Conservation (phyloP, 2,888 invertebrate species). For the Margaritifera margaritifera region DNA sequence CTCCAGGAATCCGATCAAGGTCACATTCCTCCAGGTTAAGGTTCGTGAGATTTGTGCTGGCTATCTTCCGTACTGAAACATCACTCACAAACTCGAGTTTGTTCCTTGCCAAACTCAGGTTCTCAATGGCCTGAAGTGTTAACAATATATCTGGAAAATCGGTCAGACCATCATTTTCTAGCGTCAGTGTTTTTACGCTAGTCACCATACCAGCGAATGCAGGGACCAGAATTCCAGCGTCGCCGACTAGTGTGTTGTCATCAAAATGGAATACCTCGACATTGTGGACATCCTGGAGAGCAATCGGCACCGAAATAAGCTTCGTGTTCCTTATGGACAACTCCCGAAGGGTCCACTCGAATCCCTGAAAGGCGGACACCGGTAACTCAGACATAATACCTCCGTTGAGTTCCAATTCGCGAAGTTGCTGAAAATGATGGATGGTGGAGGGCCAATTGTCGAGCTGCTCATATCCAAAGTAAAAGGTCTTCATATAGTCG, state of each 20-base stretch:
- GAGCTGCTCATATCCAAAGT: slow-evolving; percentile 32
- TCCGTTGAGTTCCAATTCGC: slow-evolving; percentile 31
- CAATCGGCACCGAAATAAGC: too few relatives aligned
- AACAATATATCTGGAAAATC: slow-evolving; percentile 35
- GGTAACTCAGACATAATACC: slow-evolving; percentile 28
- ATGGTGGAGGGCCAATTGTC: slow-evolving; percentile 34
- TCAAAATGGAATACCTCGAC: slow-evolving; percentile 38
- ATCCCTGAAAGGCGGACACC: too few relatives aligned
- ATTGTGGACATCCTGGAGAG: slow-evolving; percentile 29
- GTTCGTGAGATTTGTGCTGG: slow-evolving; percentile 32
- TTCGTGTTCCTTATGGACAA: too few relatives aligned
- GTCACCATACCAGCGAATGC: slow-evolving; percentile 33
- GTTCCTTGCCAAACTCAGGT: slow-evolving; percentile 32
- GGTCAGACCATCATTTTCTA: too few relatives aligned
- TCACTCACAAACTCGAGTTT: too few relatives aligned
- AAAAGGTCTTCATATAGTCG: slow-evolving; percentile 31
- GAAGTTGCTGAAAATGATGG: slow-evolving; percentile 33
- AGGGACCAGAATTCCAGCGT: slow-evolving; percentile 39
- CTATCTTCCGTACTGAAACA: too few relatives aligned
- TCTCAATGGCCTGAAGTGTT: slow-evolving; percentile 26
- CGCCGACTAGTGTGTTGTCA: slow-evolving; percentile 32
- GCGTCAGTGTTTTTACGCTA: slow-evolving; percentile 19
- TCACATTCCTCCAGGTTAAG: slow-evolving; percentile 33
- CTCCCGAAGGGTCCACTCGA: too few relatives aligned
- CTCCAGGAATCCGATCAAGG: slow-evolving; percentile 44